Evolutionary conservation across 2,113 vertebrate genomes (phyloP).

Genomic region (Corythoichthys intestinalis): DNA sequence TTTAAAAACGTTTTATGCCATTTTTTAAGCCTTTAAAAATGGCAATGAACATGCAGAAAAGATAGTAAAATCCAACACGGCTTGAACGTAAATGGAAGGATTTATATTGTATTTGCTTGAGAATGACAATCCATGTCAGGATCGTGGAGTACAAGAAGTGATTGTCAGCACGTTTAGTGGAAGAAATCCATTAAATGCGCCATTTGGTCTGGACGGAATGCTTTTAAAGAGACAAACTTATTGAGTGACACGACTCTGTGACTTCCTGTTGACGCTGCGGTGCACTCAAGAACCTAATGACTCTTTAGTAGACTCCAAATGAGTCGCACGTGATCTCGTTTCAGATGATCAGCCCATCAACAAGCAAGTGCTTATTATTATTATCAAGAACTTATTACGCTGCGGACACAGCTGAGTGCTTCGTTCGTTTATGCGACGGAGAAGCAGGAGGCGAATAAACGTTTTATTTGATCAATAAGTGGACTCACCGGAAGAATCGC

Average conservation of each 20-base stretch:
- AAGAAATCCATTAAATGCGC: background rate
- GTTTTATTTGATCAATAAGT: background rate
- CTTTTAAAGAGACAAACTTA: background rate
- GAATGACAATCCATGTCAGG: background rate
- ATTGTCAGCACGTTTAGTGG: background rate
- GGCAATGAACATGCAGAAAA: background rate
- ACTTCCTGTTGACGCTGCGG: background rate
- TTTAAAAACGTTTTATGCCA: no score
- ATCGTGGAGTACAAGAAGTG: background rate
- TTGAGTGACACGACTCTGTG: background rate
- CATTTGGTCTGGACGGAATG: background rate
- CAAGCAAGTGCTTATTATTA: background rate
- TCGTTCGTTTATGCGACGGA: background rate
- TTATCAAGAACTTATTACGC: background rate
- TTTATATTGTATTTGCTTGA: background rate
- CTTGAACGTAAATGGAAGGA: background rate
- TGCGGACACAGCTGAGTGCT: background rate
- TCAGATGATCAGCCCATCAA: background rate
- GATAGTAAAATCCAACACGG: background rate
- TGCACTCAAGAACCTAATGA: slow-evolving; percentile 56
- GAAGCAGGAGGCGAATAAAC: background rate
- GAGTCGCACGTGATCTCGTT: background rate
- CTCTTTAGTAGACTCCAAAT: slow-evolving; percentile 39
- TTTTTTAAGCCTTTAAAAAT: no score
- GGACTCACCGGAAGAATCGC: background rate